Evolutionary conservation across 2,797 vertebrate genomes (phyloP).

Genomic region (Chiloscyllium punctatum): DNA sequence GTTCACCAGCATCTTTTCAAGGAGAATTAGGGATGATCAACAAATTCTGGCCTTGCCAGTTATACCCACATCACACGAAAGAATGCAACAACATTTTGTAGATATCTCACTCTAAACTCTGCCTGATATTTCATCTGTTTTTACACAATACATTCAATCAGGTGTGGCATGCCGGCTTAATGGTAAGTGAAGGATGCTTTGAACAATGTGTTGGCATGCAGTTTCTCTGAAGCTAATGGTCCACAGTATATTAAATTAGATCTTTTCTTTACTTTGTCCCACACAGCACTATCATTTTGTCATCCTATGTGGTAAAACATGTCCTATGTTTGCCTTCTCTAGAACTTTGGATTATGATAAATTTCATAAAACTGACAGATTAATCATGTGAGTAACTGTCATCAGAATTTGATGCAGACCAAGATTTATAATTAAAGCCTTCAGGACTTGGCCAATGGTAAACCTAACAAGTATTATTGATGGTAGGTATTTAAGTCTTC

Average conservation of each 20-base stretch:
- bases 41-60: too few relatives aligned
- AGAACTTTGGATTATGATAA: neutral
- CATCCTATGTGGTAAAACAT: neutral
- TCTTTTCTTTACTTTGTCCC: neutral
- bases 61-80: too few relatives aligned
- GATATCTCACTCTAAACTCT: neutral
- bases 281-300: neutral
- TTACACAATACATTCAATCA: neutral
- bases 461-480: too few relatives aligned
- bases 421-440: neutral
- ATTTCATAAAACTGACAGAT: neutral
- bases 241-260: neutral
- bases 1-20: too few relatives aligned
- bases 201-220: neutral
- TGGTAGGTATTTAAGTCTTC: neutral
- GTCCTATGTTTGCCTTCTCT: neutral
- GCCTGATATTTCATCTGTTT: neutral
- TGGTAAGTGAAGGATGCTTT: neutral
- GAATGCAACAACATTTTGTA: neutral
- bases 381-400: neutral
- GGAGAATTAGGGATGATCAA: too few relatives aligned
- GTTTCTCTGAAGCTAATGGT: neutral
- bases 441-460: too few relatives aligned
- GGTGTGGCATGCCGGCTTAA: neutral
- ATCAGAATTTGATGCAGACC: neutral